Evolutionary conservation across 2,888 invertebrate genomes (phyloP).

Genomic region (Oasisia sp.): DNA sequence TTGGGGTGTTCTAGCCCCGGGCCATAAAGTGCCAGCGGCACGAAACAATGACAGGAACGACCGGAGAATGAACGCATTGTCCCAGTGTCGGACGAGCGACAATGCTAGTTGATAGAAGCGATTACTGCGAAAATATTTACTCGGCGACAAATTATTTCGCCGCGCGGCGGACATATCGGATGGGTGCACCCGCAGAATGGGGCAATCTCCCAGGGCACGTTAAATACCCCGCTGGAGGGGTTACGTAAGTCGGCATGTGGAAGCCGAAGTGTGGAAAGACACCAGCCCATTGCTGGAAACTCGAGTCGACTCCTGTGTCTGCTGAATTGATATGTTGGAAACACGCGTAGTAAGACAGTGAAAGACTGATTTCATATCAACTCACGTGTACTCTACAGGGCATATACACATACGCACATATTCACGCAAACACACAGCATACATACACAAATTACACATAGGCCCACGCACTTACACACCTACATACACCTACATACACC

Average conservation of each 20-base stretch:
- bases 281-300: not conserved
- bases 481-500: too few relatives aligned
- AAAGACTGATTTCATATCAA: not conserved
- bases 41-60: not conserved
- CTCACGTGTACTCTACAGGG: not conserved
- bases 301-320: not conserved
- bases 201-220: not conserved
- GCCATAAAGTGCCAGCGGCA: constrained; percentile 2
- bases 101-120: constrained; percentile 13
- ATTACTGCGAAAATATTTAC: constrained; percentile 17
- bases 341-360: not conserved
- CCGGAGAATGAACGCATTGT: not conserved
- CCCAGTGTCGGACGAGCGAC: not conserved
- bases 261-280: not conserved
- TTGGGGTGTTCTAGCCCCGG: not conserved
- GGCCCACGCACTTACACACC: too few relatives aligned
- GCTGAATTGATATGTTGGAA: not conserved
- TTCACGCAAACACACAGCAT: not conserved
- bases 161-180: not conserved
- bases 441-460: too few relatives aligned
- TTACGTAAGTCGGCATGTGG: not conserved
- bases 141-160: constrained; percentile 13
- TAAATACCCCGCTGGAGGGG: not conserved
- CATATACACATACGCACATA: not conserved
- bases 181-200: constrained; percentile 13